A percentile compares a stretch with the other conserved stretches of the same genome.
These are phyloP conservation scores for Pterocles burchelli DNA, from an alignment of 2,113 vertebrate species.

Conservation along the genomic window DNA sequence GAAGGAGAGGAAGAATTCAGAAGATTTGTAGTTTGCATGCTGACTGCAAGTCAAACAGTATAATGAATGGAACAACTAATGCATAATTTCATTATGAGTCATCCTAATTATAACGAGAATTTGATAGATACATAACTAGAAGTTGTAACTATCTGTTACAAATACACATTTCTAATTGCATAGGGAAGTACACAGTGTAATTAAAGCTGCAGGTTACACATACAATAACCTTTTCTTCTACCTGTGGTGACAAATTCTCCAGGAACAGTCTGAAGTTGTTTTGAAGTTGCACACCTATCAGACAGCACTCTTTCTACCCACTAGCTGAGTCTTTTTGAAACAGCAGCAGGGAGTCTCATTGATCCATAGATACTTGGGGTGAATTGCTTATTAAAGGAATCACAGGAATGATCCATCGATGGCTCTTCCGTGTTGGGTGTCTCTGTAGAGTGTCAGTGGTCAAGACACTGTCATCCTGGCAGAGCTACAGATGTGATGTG, in stretches of 20 bases:
- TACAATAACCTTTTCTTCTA: slow-evolving; percentile 15
- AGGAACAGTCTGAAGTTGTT: neutral
- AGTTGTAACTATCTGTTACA: slow-evolving; percentile 69
- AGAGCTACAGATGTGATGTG: neutral
- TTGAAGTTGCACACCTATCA: neutral
- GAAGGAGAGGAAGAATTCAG: neutral
- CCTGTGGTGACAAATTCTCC: slow-evolving; percentile 9
- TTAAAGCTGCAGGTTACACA: slow-evolving; percentile 46
- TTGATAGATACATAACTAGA: slow-evolving; percentile 62
- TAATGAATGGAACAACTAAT: slow-evolving; percentile 63
- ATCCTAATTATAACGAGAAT: slow-evolving; percentile 69
- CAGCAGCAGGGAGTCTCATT: neutral
- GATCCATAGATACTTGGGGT: neutral
- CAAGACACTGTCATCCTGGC: neutral
- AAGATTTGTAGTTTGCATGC: slow-evolving; percentile 36
- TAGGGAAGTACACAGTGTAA: slow-evolving; percentile 14
- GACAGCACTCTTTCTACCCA: neutral
- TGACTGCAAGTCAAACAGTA: slow-evolving; percentile 23
- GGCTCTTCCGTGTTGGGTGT: neutral
- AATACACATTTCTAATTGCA: slow-evolving; percentile 62
- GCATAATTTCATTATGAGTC: slow-evolving; percentile 72
- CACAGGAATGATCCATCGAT: fast-evolving
- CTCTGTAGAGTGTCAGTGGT: neutral
- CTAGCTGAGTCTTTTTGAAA: neutral
- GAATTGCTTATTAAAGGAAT: neutral